Base-by-base conservation (phyloP, 2,888 invertebrate genomes). In the Chymomyza fuscimana region DNA sequence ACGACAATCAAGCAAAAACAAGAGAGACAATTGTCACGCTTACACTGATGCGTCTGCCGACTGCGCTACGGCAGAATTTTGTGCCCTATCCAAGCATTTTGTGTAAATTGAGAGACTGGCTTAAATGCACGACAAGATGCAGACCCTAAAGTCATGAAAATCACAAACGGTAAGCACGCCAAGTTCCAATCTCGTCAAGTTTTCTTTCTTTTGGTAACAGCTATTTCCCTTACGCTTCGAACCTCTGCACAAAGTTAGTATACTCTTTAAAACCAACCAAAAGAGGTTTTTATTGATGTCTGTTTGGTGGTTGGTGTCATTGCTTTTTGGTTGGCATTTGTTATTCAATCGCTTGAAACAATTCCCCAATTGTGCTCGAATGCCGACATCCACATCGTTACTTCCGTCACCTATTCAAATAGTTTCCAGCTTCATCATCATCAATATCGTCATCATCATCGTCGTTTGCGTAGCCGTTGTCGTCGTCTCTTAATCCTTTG, bases 351-450 rank as follows among this genome's bases (percentile, higher is more conserved):
- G 70, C 76, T 78, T 67, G 85, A 84, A 84, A 79, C 88, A 86
- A 80, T 86, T 84, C 84, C 59, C 72, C 80, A 84, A 83, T 80
- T 79, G 86, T 71, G 82, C 80, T 77, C 70, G 69, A 36, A 73
- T 46, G 61, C 61, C 50, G 73, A 70, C 66, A 19, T 40, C 36
- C 9, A 10, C 6, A 10, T 16, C 36, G 36, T 32, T 61, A 19
- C 9, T 19, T 61, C 9, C n/a, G 12, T 61, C 16, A 74, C 76
- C 84, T 88, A 86, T 88, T 85, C 85, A 88, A 85, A 85, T 85
- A 73, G 75, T 69, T 15, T 50, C 40, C 19, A 40, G 32, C 15
- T n/a, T 36, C 40, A 40, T 40, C 32, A 62, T 15, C 19, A 62
- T 40, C 61, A n/a, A n/a, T n/a, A 40, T 19, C 19, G 9, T 51